Percentiles rank a stretch among this genome's conserved stretches.
Conservation (phyloP, 2,797 vertebrate species). For the Nannoperca australis region DNA sequence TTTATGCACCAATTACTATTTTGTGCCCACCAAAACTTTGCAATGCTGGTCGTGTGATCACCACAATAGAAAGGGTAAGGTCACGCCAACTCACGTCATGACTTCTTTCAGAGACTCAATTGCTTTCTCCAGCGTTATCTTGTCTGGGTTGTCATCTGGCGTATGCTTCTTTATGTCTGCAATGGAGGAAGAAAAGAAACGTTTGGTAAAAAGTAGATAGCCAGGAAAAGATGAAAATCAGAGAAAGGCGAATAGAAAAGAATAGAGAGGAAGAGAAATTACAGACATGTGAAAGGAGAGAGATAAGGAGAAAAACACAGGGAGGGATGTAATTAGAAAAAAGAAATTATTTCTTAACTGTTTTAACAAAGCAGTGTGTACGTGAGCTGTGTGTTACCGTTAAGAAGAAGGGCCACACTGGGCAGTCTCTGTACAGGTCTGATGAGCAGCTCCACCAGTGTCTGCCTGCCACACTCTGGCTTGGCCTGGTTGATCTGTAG, state of each 20-base stretch:
- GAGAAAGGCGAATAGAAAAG: background rate
- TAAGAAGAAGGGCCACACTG: constrained; percentile 94
- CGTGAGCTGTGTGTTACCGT: constrained; percentile 85
- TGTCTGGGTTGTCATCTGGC: constrained; percentile 95
- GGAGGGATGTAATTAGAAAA: constrained; percentile 23
- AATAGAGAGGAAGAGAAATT: constrained; percentile 3
- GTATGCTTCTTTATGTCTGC: constrained; percentile 98
- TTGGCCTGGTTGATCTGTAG: constrained; percentile 96
- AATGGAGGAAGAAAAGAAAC: constrained; percentile 7
- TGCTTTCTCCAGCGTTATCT: constrained; percentile 93
- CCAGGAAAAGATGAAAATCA: constrained; percentile 21
- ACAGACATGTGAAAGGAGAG: constrained; percentile 17
- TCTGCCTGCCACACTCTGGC: constrained; percentile 97
- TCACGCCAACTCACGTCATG: constrained; percentile 92
- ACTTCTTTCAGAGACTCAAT: constrained; percentile 98
- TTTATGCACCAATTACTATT: too few species aligned
- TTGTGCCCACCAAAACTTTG: too few species aligned
- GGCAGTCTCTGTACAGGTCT: constrained; percentile 97
- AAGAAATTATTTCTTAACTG: background rate
- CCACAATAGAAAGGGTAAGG: constrained; percentile 16
- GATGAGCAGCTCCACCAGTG: constrained; percentile 95
- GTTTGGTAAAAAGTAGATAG: constrained; percentile 1
- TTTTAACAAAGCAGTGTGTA: background rate
- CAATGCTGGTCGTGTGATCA: background rate
- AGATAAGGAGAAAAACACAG: background rate